These are phyloP conservation scores for Dipodomys spectabilis DNA, from an alignment of 2,113 vertebrate genomes.

Conservation along the genomic window DNA sequence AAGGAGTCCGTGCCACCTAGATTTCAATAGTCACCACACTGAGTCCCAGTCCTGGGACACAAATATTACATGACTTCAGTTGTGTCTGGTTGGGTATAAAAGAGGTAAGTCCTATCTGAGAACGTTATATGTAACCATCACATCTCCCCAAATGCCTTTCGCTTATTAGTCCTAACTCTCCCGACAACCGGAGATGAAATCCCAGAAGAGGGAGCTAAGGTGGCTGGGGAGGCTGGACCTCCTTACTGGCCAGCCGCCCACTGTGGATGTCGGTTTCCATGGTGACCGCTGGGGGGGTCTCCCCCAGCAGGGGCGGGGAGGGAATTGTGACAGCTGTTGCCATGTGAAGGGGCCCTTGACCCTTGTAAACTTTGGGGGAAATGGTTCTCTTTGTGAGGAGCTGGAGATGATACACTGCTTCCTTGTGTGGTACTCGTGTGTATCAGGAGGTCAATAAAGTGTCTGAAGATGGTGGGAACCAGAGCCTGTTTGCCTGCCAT, in stretches of 20 bases:
- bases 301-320: neutral
- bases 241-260: neutral
- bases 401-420: constrained; percentile 36
- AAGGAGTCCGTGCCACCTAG: neutral
- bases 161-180: neutral
- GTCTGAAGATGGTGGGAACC: constrained; percentile 24
- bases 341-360: constrained; percentile 43
- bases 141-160: too few species aligned
- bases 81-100: neutral
- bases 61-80: neutral
- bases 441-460: constrained; percentile 54
- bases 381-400: constrained; percentile 49
- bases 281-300: neutral
- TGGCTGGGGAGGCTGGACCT: accelerated
- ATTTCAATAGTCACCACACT: neutral
- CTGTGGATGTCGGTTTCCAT: neutral
- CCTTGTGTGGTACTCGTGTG: neutral
- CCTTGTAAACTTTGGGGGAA: constrained; percentile 50
- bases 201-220: neutral
- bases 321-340: constrained; percentile 33
- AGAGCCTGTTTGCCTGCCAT: neutral
- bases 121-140: neutral
- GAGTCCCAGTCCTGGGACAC: neutral
- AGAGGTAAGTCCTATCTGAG: neutral
- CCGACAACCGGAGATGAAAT: neutral